Conservation (phyloP, 1,140 invertebrate genomes). For the Heliconius hewitsoni region DNA sequence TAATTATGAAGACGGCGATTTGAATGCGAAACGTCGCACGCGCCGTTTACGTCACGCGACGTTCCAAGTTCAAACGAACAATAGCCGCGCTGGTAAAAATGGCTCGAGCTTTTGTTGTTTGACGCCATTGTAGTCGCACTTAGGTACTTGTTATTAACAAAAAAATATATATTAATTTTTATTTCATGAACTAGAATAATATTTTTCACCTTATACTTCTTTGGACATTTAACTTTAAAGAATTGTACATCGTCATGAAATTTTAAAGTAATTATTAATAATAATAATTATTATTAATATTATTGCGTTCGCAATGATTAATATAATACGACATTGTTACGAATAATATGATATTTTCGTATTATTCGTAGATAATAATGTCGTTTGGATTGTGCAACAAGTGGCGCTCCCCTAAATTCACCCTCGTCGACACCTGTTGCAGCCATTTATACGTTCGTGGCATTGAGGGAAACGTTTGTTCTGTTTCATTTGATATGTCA, state of each 20-base stretch:
- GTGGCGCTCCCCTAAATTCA: slow-evolving; percentile 51
- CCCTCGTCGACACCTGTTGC: slow-evolving; percentile 65
- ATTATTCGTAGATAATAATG: slow-evolving; percentile 17
- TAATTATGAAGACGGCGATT: slow-evolving; percentile 42
- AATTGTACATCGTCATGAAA: no score
- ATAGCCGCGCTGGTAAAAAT: slow-evolving; percentile 63
- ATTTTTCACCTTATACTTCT: not conserved
- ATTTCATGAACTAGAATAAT: not conserved
- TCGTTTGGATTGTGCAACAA: slow-evolving; percentile 57
- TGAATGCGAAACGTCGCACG: slow-evolving; percentile 71
- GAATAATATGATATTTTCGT: not conserved
- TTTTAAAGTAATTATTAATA: no score
- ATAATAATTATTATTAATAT: no score
- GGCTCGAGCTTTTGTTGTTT: slow-evolving; percentile 72
- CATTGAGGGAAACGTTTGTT: slow-evolving; percentile 22
- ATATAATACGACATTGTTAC: not conserved
- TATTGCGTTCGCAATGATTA: no score
- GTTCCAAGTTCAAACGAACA: slow-evolving; percentile 74
- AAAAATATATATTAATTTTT: not conserved
- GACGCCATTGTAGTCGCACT: slow-evolving; percentile 56
- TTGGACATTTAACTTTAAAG: no score
- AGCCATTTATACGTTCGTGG: slow-evolving; percentile 11
- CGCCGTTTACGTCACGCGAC: slow-evolving; percentile 69
- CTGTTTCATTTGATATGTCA: slow-evolving; percentile 16
- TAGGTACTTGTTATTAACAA: slow-evolving; percentile 13